Evolutionary conservation across 1,140 invertebrate species (phyloP).

Genomic region (Sycobia sp.): DNA sequence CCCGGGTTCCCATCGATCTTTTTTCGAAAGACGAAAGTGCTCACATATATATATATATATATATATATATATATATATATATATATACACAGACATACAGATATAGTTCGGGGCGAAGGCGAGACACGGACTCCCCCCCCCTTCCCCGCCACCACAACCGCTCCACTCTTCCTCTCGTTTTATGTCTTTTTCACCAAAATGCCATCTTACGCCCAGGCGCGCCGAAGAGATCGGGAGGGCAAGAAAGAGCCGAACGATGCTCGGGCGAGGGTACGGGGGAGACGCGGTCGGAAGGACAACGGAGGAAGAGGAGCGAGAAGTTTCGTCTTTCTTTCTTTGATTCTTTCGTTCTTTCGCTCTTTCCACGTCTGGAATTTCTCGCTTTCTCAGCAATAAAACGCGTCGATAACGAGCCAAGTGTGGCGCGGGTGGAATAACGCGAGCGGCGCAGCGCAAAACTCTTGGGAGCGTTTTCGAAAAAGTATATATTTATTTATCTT

Average conservation of each 20-base stretch:
- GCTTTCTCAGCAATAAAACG: slow-evolving; percentile 22
- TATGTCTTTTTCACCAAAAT: slow-evolving; percentile 26
- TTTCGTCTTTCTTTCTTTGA: too few species aligned
- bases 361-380: not conserved
- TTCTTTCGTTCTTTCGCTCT: not conserved
- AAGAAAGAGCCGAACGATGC: too few species aligned
- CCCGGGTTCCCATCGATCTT: slow-evolving; percentile 30
- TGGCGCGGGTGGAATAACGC: not conserved
- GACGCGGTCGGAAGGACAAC: too few species aligned
- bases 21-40: not conserved
- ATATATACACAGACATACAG: too few species aligned
- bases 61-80: too few species aligned
- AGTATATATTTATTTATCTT: too few species aligned
- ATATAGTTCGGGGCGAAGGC: too few species aligned
- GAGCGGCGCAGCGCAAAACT: not conserved
- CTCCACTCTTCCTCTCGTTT: not conserved
- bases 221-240: not conserved
- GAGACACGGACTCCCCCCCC: not conserved
- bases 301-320: too few species aligned
- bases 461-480: slow-evolving; percentile 21
- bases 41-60: slow-evolving; percentile 10
- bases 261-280: too few species aligned
- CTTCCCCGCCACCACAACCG: not conserved
- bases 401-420: slow-evolving; percentile 5
- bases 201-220: not conserved